Evolutionary conservation across 2,888 invertebrate genomes (phyloP).

Genomic region (Polietes domitor): DNA sequence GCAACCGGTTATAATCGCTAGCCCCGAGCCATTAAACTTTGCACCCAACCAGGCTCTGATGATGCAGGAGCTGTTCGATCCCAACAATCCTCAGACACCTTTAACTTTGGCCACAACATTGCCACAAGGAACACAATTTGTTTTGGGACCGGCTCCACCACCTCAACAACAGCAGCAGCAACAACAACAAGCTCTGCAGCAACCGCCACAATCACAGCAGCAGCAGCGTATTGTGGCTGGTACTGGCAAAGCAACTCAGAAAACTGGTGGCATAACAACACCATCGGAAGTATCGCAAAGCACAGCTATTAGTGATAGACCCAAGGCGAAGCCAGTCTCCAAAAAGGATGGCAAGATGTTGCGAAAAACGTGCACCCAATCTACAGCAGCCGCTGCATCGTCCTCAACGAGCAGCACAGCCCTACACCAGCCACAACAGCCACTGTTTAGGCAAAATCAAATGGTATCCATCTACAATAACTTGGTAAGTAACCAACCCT

Average conservation of each 20-base stretch:
- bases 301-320: constrained; percentile 91
- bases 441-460: constrained; percentile 78
- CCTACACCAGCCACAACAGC: constrained; percentile 77
- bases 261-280: constrained; percentile 76
- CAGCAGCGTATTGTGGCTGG: constrained; percentile 71
- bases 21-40: constrained; percentile 64
- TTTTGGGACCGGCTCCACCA: constrained; percentile 60
- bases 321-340: constrained; percentile 90
- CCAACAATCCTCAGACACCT: constrained; percentile 62
- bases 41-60: constrained; percentile 62
- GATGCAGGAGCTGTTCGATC: constrained; percentile 65
- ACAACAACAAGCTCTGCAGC: constrained; percentile 55
- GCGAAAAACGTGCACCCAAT: constrained; percentile 83
- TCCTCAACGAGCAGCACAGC: constrained; percentile 69
- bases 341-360: constrained; percentile 90
- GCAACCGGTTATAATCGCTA: constrained; percentile 64
- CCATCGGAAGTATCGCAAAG: constrained; percentile 82
- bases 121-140: constrained; percentile 63
- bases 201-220: constrained; percentile 65
- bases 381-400: constrained; percentile 75
- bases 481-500: constrained; percentile 74
- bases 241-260: constrained; percentile 70
- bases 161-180: constrained; percentile 58
- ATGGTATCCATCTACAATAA: constrained; percentile 81
- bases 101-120: constrained; percentile 63